Percentiles rank a stretch among this genome's conserved stretches.
Conservation (phyloP, 2,113 vertebrate genomes). For the Silurus glanis region DNA sequence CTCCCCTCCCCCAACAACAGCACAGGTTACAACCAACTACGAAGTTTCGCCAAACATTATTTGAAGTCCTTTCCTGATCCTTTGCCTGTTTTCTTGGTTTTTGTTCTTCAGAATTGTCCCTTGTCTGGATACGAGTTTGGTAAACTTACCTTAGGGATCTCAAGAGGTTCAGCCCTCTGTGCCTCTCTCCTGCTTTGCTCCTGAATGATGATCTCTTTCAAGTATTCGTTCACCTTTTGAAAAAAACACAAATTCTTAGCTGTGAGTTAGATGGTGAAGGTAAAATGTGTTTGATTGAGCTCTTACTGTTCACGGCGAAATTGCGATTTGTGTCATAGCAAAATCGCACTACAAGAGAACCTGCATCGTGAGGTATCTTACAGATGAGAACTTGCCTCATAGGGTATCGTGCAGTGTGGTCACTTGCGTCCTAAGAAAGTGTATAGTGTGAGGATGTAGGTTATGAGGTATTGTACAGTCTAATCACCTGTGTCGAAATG, state of each 20-base stretch:
- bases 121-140: neutral
- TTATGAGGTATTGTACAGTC: neutral
- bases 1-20: neutral
- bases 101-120: neutral
- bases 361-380: no score
- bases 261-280: neutral
- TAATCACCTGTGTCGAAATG: neutral
- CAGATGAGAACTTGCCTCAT: neutral
- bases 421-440: neutral
- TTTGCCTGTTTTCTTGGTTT: neutral
- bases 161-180: slow-evolving; percentile 77
- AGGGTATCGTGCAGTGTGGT: neutral
- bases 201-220: slow-evolving; percentile 88
- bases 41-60: neutral
- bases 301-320: neutral
- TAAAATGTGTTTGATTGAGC: neutral
- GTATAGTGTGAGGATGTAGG: neutral
- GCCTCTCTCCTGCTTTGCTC: slow-evolving; percentile 86
- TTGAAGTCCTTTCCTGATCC: neutral
- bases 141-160: slow-evolving; percentile 84
- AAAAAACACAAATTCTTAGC: neutral
- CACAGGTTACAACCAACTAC: neutral
- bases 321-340: neutral
- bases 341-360: neutral
- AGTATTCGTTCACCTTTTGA: slow-evolving; percentile 88